Base-by-base conservation (phyloP, 2,797 vertebrate species). In the Muraenolepis orangiensis region DNA sequence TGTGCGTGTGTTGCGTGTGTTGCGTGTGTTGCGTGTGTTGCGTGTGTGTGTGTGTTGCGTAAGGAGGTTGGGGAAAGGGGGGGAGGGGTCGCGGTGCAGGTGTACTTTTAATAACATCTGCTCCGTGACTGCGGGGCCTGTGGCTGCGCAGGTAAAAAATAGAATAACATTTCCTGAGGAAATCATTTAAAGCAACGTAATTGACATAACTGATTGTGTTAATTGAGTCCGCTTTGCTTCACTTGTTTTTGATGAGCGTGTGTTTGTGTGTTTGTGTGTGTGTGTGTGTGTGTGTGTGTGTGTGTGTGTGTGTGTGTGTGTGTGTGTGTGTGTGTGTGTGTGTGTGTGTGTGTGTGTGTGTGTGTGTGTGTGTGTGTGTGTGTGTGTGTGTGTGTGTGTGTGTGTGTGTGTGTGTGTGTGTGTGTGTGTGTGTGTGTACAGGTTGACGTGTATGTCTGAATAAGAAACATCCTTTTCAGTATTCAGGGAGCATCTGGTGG, bases 351-450 rank as follows among this genome's bases (percentile, higher is more conserved):
- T 28, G 30, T 5, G 14, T 34, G 64, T 23, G 11, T 69, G 66
- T 29, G 57, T 46, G 51, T 51, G 68, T 74, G 40, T 32, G 51
- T 38, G 23, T 66, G 34, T 69, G 23, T 69, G 8, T 6, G 11
- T 34, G n/a, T 72, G 31, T 6, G 57, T 66, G 57, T 2, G 67
- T 71, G 16, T 18, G 8, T 61, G n/a, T 34, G 46, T 36, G 71
- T 36, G 30, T 72, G n/a, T 42, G n/a, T 14, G n/a, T 76, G 72
- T 77, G 61, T 70, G 72, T 0, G 16, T 26, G 10, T 29, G 42
- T 80, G 80, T 80, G 77, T 75, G 13, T 16, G 40, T 12, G 40
- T 3, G 40, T 12, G 40, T 42, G 40, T 42, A 2, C 40, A 42
- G 40, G 40, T 18, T 16, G 40, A 3, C 16, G 40, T 42, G 40